Percentiles rank a stretch among this genome's conserved stretches.
These are phyloP conservation scores for Discoglossus pictus DNA, from an alignment of 2,797 vertebrate species.

Conservation along the genomic window DNA sequence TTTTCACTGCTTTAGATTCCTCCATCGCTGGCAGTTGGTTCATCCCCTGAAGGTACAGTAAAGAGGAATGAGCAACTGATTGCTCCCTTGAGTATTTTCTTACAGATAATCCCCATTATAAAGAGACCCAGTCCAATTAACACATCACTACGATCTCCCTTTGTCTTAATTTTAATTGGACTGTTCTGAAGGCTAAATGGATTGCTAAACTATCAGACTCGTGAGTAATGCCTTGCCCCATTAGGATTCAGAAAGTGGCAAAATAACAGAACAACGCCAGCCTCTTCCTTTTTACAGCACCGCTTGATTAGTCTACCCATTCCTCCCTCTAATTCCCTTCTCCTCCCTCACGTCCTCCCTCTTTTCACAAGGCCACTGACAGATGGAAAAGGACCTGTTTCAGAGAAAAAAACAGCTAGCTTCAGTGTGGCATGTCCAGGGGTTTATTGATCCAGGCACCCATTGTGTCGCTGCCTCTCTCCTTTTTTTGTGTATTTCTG, in stretches of 20 bases:
- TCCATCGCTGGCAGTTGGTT: too few species aligned
- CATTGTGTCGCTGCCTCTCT: constrained; percentile 38
- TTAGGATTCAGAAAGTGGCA: constrained; percentile 75
- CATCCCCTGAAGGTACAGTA: constrained; percentile 13
- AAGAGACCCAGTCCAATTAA: constrained; percentile 62
- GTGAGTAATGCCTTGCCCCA: constrained; percentile 65
- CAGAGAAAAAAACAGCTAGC: constrained; percentile 64
- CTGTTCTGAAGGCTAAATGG: constrained; percentile 78
- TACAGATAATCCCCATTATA: constrained; percentile 61
- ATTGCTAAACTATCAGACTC: constrained; percentile 79
- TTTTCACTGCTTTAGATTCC: too few species aligned
- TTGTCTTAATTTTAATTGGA: constrained; percentile 74
- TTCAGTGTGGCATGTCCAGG: constrained; percentile 80
- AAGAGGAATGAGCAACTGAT: constrained; percentile 51
- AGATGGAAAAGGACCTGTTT: constrained; percentile 77
- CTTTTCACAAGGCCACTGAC: constrained; percentile 78
- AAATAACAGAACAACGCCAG: constrained; percentile 83
- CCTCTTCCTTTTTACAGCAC: constrained; percentile 70
- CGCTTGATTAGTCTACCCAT: constrained; percentile 77
- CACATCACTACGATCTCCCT: constrained; percentile 51
- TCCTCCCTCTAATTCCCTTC: constrained; percentile 66
- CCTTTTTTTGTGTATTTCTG: constrained; percentile 65
- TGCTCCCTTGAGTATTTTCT: constrained; percentile 56
- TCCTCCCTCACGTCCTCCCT: constrained; percentile 73
- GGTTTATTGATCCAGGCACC: constrained; percentile 76